phyloP scores from a whole-genome alignment of 2,113 vertebrate species.

The Aspidoscelis tigris region DNA sequence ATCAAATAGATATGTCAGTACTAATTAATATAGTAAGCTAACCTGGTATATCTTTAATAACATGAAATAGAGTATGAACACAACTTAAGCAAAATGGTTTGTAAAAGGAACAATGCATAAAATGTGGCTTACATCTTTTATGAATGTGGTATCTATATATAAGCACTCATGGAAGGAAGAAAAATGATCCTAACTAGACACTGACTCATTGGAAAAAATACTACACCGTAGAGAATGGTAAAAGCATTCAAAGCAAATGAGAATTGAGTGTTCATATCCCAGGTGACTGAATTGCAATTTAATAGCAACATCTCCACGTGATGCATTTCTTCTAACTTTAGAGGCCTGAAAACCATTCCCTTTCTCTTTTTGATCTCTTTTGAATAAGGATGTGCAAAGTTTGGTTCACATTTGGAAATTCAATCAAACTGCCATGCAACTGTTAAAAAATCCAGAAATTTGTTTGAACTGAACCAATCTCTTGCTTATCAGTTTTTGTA shows the following conservation, averaged over 20 bases:
- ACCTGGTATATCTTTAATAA: not conserved
- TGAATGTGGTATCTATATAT: not conserved
- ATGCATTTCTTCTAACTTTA: too few species aligned
- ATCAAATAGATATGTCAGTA: not conserved
- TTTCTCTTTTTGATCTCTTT: not conserved
- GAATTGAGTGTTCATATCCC: not conserved
- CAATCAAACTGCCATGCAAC: too few species aligned
- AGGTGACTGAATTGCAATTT: not conserved
- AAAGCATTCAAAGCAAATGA: not conserved
- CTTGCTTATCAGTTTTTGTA: too few species aligned
- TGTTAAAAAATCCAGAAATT: too few species aligned
- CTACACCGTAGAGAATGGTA: not conserved
- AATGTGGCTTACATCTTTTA: not conserved
- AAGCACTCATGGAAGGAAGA: not conserved
- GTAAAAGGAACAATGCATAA: not conserved
- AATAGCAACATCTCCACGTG: not conserved
- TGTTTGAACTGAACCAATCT: too few species aligned
- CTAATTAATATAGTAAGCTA: not conserved
- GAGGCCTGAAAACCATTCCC: too few species aligned
- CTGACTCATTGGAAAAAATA: not conserved
- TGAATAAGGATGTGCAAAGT: too few species aligned
- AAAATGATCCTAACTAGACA: not conserved
- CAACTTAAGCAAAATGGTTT: not conserved
- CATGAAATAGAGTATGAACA: not conserved
- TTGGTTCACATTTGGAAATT: too few species aligned